Evolutionary conservation across 1,140 invertebrate genomes (phyloP), one percentile per base, ranked within the genome.

Genomic region (Paramacrobiotus metropolitanus): DNA sequence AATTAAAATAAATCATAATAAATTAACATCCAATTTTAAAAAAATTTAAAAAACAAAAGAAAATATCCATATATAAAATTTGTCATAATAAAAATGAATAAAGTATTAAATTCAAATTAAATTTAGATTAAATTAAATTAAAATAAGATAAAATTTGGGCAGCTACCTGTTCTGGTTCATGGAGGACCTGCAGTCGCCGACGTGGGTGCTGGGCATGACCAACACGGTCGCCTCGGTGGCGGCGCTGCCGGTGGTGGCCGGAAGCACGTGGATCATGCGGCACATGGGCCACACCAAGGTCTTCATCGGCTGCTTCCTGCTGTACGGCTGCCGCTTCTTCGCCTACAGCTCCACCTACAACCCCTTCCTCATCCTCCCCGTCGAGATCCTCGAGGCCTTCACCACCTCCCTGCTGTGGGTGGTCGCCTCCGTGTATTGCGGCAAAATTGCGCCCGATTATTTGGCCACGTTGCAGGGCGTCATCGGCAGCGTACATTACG

Each of bases 361-460:
- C 70, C 83, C 85, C 18, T 87, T 83, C 83, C 77, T 81, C 68
- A 83, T 82, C 63, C 72, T 90, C 40, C 78, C 84, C 30, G 85
- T 87, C 68, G 87, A 90, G 73, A 45, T 63, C 21, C 76, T 87
- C 70, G 85, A 88, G 75, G 83, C 81, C 1, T 79, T 88, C 59
- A 87, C 85, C n/a, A 82, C 83, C 64, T 83, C 83, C 20, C 72
- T 90, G 59, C 81, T 84, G 65, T 84, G 84, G 70, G 86, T 85
- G 0, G 83, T 85, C 1, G 83, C 83, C 9, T 82, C 86, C 2
- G 85, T 84, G 28, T 87, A 87, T 67, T 83, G 83, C 0, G 84
- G 82, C 2, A 80, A 81, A 64, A 74, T 87, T 1, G 83, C 84
- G 15, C 84, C 83, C 1, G 78, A 79, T 20, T 80, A 83, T 1